Base-by-base conservation (phyloP, 2,797 vertebrate genomes). In the Poeciliopsis presidionis region DNA sequence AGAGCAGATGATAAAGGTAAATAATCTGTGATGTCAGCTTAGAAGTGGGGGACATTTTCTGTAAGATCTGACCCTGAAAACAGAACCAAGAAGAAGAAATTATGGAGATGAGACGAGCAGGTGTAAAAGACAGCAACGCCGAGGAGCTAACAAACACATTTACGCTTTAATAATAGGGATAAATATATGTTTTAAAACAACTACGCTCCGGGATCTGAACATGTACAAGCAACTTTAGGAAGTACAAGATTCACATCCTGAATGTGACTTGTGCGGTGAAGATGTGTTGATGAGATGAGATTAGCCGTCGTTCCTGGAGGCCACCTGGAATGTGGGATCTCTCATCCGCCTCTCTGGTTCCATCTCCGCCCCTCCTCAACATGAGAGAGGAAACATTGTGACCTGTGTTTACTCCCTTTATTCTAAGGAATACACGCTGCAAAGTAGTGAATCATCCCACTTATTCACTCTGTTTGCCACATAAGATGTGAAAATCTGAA, bases 321-420 rank as follows among this genome's bases (percentile, higher is more conserved):
- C 91, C 90, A 93, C 93, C 90, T 91, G 87, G 93, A 95, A 94
- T 93, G 91, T 91, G 87, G 86, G 89, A 92, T 89, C 75, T 41
- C 72, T 78, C 89, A 92, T 91, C 86, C 46, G 81, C 91, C 91
- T 88, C 74, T 63, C 73, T 67, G 79, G 92, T 79, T 87, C 75
- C 59, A 30, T 79, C 81, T 87, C 73, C 76, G 88, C 85, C 88
- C 85, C 78, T 72, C 57, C 73, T 81, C 85, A 69, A 67, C 43
- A 59, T 83, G 83, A 79, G 78, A 77, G 77, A 76, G 57, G 57
- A 65, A 57, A 76, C n/a, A 4, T 30, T 8, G 22, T 57, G 51
- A 8, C 72, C 51, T 57, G 53, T n/a, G 59, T 12, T 59, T 46
- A 8, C 1, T 7, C 5, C n/a, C 11, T 61, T 18, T n/a, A 22